Conservation (phyloP, 1,140 invertebrate species). For the Drosophila trapezifrons region DNA sequence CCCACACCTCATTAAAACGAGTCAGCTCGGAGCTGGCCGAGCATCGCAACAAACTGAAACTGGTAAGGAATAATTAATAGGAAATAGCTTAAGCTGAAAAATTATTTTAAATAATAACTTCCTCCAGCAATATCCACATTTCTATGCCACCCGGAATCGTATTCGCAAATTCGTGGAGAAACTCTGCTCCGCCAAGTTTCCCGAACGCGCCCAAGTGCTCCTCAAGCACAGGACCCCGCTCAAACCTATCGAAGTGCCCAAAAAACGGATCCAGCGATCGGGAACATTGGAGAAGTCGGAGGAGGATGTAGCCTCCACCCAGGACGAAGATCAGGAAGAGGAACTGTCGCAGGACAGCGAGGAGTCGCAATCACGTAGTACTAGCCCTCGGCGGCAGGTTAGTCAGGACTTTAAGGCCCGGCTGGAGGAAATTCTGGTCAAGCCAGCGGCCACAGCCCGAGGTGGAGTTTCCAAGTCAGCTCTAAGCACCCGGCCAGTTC, state of each 20-base stretch:
- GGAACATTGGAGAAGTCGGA: conserved; percentile 12
- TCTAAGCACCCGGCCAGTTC: conserved; percentile 51
- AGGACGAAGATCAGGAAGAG: conserved; percentile 23
- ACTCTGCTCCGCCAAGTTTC: conserved; percentile 67
- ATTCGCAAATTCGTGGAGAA: conserved; percentile 81
- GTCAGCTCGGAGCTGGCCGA: conserved; percentile 54
- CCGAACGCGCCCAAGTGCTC: conserved; percentile 45
- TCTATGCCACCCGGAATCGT: conserved; percentile 76
- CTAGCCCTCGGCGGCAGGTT: conserved; percentile 31
- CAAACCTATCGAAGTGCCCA: conserved; percentile 49
- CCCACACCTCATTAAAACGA: conserved; percentile 44
- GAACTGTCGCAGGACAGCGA: conserved; percentile 9
- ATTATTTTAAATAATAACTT: not conserved
- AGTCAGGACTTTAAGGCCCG: conserved; percentile 61
- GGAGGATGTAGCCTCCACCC: conserved; percentile 17
- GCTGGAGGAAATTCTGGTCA: conserved; percentile 68
- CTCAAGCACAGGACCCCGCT: conserved; percentile 59
- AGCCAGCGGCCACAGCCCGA: conserved; percentile 47
- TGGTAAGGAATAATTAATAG: conserved; percentile 40
- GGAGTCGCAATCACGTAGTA: conserved; percentile 29
- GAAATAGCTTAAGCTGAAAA: no score
- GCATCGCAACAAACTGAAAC: conserved; percentile 61
- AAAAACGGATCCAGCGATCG: conserved; percentile 3
- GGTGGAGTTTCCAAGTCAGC: conserved; percentile 21
- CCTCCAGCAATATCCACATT: conserved; percentile 63